Conservation (phyloP, 2,797 vertebrate species). For the Urocyon cinereoargenteus region DNA sequence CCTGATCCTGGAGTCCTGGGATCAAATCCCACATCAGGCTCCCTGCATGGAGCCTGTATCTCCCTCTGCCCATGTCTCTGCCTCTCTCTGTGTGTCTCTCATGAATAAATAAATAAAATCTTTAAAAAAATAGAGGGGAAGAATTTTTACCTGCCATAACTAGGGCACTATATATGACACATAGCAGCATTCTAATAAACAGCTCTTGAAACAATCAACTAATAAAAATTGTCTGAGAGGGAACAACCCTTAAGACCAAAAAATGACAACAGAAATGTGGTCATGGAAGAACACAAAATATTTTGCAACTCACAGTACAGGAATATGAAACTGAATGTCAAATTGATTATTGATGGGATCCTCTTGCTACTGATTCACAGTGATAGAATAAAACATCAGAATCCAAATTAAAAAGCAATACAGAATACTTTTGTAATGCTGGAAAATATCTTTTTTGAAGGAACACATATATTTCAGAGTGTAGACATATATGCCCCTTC, state of each 20-base stretch:
- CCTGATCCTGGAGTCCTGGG: too few relatives aligned
- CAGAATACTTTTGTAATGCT: background rate
- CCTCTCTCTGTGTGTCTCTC: too few relatives aligned
- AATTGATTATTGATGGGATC: background rate
- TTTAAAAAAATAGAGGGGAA: background rate
- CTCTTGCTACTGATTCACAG: background rate
- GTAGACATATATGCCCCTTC: background rate
- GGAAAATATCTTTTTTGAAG: background rate
- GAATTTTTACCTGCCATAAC: background rate
- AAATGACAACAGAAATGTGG: background rate
- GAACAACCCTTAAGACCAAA: background rate
- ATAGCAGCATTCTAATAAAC: background rate
- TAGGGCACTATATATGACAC: background rate
- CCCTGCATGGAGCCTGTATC: too few relatives aligned
- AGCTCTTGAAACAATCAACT: background rate
- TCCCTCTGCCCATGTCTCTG: too few relatives aligned
- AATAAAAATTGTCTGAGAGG: background rate
- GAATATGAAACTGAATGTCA: constrained; percentile 4
- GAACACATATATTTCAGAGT: background rate
- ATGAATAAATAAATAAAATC: too few relatives aligned
- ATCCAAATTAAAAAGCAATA: constrained; percentile 16
- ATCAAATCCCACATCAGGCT: too few relatives aligned
- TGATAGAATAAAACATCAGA: background rate
- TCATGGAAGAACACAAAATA: background rate
- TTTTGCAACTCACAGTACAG: background rate